Evolutionary conservation across 2,113 vertebrate species (phyloP).

Genomic region (Capreolus pygargus): DNA sequence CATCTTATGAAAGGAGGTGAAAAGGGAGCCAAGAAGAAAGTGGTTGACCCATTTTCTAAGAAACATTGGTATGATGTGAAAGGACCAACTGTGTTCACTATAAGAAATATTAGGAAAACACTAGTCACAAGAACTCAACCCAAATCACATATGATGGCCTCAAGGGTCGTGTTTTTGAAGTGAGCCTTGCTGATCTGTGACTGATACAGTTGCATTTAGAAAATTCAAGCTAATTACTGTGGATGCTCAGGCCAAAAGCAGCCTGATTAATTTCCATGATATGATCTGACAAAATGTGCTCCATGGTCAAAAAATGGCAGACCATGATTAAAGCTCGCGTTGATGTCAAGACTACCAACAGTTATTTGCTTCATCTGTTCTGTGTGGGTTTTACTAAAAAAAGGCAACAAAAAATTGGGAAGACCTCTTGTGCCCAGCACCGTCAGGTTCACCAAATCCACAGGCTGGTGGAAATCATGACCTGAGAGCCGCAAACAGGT

Average conservation of each 20-base stretch:
- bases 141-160: not conserved
- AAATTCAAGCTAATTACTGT: not conserved
- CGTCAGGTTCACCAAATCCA: not conserved
- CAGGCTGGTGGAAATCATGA: not conserved
- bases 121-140: not conserved
- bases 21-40: not conserved
- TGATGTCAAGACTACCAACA: not conserved
- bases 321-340: not conserved
- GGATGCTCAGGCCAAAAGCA: not conserved
- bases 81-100: not conserved
- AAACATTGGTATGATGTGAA: not conserved
- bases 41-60: not conserved
- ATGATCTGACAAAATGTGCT: not conserved
- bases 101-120: not conserved
- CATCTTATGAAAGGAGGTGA: not conserved
- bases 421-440: not conserved
- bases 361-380: not conserved
- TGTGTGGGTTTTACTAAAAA: not conserved
- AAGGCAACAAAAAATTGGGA: not conserved
- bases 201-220: not conserved
- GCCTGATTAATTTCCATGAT: not conserved
- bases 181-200: not conserved
- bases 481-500: not conserved
- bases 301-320: not conserved
- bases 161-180: not conserved